Evolutionary conservation across 2,888 invertebrate genomes (phyloP).

Genomic region (Lypha dubia): DNA sequence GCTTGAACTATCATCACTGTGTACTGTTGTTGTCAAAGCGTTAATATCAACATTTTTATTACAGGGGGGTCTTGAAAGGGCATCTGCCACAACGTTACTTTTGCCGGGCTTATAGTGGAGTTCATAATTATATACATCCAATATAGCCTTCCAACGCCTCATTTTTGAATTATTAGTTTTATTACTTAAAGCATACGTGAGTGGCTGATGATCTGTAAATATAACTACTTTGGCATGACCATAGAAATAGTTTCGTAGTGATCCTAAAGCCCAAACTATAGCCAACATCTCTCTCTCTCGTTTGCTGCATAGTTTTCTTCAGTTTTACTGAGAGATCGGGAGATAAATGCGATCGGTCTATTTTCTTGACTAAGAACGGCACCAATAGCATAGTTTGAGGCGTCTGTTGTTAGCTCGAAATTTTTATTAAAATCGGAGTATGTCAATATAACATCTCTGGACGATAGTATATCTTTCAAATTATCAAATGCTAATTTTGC

Average conservation of each 20-base stretch:
- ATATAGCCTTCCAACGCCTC: no score
- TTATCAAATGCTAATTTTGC: no score
- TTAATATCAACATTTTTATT: not conserved
- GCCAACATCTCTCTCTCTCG: not conserved
- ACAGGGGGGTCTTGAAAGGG: not conserved
- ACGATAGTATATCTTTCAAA: no score
- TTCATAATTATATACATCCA: no score
- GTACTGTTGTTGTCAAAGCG: not conserved
- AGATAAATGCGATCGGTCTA: no score
- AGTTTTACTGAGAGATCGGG: not conserved
- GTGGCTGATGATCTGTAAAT: not conserved
- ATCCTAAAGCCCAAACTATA: not conserved
- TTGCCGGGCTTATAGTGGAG: slow-evolving; percentile 76
- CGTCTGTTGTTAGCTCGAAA: not conserved
- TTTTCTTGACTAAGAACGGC: not conserved
- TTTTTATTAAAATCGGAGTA: no score
- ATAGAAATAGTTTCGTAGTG: not conserved
- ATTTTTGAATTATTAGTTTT: no score
- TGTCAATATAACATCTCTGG: slow-evolving; percentile 1
- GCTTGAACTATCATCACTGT: not conserved
- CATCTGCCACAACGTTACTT: not conserved
- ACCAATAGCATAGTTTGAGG: not conserved
- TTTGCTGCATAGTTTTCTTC: no score
- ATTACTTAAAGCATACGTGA: not conserved
- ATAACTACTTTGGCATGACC: not conserved